Conservation (phyloP, 35 echinoderm and acorn worm genomes). For the Strongylocentrotus purpuratus region DNA sequence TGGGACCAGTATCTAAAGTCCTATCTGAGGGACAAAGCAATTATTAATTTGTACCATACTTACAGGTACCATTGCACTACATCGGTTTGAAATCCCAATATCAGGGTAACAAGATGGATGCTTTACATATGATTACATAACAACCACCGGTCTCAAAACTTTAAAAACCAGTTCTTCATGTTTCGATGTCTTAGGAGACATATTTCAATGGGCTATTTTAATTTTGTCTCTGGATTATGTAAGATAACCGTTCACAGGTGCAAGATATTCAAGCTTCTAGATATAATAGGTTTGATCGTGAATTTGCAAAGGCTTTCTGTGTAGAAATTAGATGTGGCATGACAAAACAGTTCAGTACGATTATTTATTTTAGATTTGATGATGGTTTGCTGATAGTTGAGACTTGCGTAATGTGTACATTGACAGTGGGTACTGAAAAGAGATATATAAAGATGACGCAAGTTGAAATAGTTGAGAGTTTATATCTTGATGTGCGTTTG, state of each 20-base stretch:
- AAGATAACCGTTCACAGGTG: not conserved
- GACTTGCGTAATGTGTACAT: not conserved
- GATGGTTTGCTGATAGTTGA: not conserved
- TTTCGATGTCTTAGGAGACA: no score
- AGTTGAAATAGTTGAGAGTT: not conserved
- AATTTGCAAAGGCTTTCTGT: not conserved
- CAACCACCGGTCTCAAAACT: no score
- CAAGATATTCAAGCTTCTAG: not conserved
- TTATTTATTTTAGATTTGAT: not conserved
- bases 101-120: no score
- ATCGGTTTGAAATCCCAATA: no score
- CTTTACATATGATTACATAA: no score
- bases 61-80: no score
- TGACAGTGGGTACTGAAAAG: not conserved
- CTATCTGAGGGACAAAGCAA: no score
- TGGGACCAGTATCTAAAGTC: no score
- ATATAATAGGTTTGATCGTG: not conserved
- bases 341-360: not conserved
- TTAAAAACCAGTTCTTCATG: no score
- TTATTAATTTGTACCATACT: no score
- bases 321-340: not conserved
- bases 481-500: not conserved
- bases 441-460: not conserved
- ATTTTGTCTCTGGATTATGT: no score
- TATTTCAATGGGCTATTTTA: no score